phyloP scores from a whole-genome alignment of 2,888 invertebrate species.

The Nephrotoma flavescens region DNA sequence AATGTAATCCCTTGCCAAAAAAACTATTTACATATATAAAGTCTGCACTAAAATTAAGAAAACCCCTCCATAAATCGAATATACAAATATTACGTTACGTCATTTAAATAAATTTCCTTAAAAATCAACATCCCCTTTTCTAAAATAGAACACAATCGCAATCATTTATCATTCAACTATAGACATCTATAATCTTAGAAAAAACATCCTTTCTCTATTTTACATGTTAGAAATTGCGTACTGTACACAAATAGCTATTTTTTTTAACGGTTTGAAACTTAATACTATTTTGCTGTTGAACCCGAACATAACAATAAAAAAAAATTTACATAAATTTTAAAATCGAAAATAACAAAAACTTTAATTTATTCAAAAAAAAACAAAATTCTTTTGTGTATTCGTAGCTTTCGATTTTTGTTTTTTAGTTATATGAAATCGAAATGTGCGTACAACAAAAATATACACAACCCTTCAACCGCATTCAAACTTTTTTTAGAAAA shows the following conservation, averaged over 20 bases:
- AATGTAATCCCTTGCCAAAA: background rate
- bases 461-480: background rate
- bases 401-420: background rate
- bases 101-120: background rate
- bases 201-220: background rate
- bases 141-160: background rate
- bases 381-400: background rate
- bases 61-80: background rate
- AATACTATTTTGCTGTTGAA: background rate
- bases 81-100: background rate
- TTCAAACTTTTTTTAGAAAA: background rate
- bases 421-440: background rate
- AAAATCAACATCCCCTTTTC: background rate
- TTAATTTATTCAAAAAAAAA: background rate
- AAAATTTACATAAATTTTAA: background rate
- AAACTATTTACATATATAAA: background rate
- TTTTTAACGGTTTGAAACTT: background rate
- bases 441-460: background rate
- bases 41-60: background rate
- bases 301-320: background rate
- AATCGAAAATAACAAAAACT: background rate
- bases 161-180: background rate
- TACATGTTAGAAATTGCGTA: background rate
- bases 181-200: background rate
- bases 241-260: background rate